phyloP scores from a whole-genome alignment of 2,113 vertebrate species.

The Dasyurus viverrinus region DNA sequence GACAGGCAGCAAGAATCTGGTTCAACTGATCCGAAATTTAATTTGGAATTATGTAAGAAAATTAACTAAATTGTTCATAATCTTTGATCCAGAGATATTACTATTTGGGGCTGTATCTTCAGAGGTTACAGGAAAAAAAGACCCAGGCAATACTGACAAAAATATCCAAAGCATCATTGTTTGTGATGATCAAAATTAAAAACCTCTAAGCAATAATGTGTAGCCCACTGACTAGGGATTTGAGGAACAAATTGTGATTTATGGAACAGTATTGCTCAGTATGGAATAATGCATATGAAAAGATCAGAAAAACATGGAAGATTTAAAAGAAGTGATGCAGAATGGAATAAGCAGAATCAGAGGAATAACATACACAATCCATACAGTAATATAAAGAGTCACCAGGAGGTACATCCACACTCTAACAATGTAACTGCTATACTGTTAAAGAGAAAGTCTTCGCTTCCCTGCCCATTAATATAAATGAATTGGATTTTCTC shows the following conservation, averaged over 20 bases:
- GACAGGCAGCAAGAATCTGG: neutral
- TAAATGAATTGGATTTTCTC: neutral
- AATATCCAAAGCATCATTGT: neutral
- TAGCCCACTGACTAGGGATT: neutral
- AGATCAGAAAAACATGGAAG: neutral
- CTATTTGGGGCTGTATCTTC: neutral
- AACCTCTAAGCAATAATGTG: neutral
- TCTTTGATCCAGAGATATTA: neutral
- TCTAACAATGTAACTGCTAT: neutral
- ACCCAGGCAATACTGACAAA: neutral
- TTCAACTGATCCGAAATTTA: neutral
- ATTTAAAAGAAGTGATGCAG: neutral
- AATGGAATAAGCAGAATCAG: neutral
- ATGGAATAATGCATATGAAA: neutral
- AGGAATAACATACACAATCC: neutral
- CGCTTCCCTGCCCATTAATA: neutral
- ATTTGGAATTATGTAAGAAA: neutral
- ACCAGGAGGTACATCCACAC: neutral
- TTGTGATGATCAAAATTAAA: neutral
- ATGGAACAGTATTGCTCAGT: neutral
- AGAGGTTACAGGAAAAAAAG: neutral
- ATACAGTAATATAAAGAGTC: neutral
- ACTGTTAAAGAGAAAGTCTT: neutral
- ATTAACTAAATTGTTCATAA: neutral
- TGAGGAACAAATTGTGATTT: neutral